Evolutionary conservation across 2,888 invertebrate species (phyloP), one percentile per base, ranked within the genome.

Genomic region (Tinea trinotella): DNA sequence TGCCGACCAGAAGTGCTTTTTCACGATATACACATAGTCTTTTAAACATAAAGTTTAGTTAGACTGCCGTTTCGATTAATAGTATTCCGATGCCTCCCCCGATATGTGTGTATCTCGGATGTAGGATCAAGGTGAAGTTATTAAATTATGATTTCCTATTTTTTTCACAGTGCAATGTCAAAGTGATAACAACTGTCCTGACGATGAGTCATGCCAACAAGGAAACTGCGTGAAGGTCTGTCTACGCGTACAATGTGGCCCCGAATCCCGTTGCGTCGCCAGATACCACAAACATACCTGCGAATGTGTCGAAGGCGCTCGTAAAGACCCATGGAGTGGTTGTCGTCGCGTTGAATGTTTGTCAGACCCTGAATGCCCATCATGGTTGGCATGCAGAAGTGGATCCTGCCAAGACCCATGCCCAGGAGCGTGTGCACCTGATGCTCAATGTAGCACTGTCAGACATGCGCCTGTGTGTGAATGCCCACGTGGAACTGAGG

Each of bases 371-470:
- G 94, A 96, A 60, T 96, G 96, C 64, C 88, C 94, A 0, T 89
- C 90, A 58, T 91, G 92, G 76, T 80, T 95, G 60, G 92, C 94
- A 6, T 97, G 97, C 66, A 87, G 89, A 58, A 90, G 91, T 61
- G 92, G 92, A 64, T 89, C 88, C 56, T 97, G 97, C 66, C 90
- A 90, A 64, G 91, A 93, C 80, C 96, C 96, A 5, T 97, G 96
- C 74, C 89, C 91, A 54, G 96, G 95, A 67, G 89, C 92, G 54
- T 96, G 96, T 68, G 93, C 94, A n/a, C 77, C 88, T 4, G 89
- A 88, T 7, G 93, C 96, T 1, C 85, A 91, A 57, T 97, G 97
- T 64, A 88, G 87, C 1, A 94, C 95, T 3, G 86, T 88, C 54
- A 91, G 93, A 59, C 96, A 96, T 71, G 79, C 87, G 55, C 90